Conservation (phyloP, 2,888 invertebrate species). For the Yponomeuta evonymella region DNA sequence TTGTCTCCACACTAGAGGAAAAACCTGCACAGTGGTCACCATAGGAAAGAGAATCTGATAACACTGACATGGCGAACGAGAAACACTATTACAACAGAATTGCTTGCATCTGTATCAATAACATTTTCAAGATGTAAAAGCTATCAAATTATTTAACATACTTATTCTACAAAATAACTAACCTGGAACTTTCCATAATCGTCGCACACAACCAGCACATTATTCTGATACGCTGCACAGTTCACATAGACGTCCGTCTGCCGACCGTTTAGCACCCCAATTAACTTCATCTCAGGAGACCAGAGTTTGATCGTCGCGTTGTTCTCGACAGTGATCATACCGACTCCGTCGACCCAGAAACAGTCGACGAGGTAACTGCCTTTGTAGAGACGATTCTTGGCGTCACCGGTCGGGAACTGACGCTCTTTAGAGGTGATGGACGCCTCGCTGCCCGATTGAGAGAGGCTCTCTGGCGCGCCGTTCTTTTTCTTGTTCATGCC, state of each 20-base stretch:
- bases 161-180: conserved; percentile 14
- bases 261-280: conserved; percentile 48
- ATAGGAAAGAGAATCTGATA: too few relatives aligned
- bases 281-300: conserved; percentile 44
- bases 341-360: conserved; percentile 47
- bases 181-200: conserved; percentile 56
- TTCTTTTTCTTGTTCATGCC: conserved; percentile 37
- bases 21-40: too few relatives aligned
- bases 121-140: too few relatives aligned
- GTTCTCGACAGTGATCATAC: conserved; percentile 55
- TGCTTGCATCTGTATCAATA: too few relatives aligned
- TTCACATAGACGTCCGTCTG: conserved; percentile 46
- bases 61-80: too few relatives aligned
- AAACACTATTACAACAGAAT: too few relatives aligned
- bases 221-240: conserved; percentile 52
- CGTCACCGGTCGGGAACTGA: conserved; percentile 42
- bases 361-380: conserved; percentile 50
- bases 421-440: conserved; percentile 48
- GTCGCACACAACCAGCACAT: conserved; percentile 58
- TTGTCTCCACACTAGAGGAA: too few relatives aligned
- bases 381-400: conserved; percentile 39
- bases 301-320: conserved; percentile 62
- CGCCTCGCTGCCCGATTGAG: conserved; percentile 49
- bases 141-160: too few relatives aligned
- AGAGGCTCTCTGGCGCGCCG: conserved; percentile 39